These are phyloP conservation scores for Maniola hyperantus DNA, from an alignment of 2,888 invertebrate genomes.

Conservation along the genomic window DNA sequence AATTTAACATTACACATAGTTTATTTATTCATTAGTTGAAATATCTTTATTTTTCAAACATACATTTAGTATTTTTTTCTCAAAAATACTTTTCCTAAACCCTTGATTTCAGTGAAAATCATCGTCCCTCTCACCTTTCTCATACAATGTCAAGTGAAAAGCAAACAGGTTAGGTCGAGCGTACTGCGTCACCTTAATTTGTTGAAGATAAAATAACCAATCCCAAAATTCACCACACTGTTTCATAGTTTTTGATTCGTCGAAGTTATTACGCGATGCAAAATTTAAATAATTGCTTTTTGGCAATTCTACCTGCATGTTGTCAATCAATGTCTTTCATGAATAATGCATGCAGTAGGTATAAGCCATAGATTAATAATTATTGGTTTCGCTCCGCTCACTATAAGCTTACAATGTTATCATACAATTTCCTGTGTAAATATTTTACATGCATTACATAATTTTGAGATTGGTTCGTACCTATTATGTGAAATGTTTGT, in stretches of 20 bases:
- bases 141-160: no score
- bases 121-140: no score
- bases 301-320: slow-evolving; percentile 14
- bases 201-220: no score
- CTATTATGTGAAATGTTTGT: not conserved
- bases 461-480: not conserved
- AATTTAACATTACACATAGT: no score
- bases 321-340: slow-evolving; percentile 22
- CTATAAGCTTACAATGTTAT: not conserved
- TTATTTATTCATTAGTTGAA: no score
- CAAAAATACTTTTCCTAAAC: no score
- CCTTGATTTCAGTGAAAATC: no score
- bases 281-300: slow-evolving; percentile 23
- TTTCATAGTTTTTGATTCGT: slow-evolving; percentile 1
- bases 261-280: not conserved
- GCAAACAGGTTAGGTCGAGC: no score
- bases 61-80: no score
- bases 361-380: slow-evolving; percentile 4
- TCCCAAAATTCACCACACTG: not conserved
- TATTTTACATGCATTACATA: not conserved
- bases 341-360: slow-evolving; percentile 15
- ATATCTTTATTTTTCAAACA: no score
- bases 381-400: no score
- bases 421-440: not conserved
- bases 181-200: no score